Base-by-base conservation (phyloP, 2,888 invertebrate species). In the Aleiodes alternator region DNA sequence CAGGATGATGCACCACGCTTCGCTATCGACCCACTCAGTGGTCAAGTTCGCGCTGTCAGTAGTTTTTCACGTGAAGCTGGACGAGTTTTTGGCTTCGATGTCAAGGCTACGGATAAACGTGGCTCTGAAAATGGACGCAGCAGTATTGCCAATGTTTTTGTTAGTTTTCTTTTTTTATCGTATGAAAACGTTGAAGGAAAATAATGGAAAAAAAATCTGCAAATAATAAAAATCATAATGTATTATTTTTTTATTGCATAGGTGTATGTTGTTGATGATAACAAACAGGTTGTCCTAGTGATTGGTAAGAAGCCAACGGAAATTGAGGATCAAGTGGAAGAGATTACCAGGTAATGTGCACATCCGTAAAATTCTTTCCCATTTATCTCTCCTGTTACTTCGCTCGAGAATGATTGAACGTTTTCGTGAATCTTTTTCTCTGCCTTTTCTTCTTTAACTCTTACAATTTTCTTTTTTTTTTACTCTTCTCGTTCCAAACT, bases 91-190 rank as follows among this genome's bases (percentile, higher is more conserved):
- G 96, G 96, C 0, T 96, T 96, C 84, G 96, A 96, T 89, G 96
- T 96, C 9, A 96, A 96, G 89, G 97, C 96, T 9, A 96, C 96
- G 0, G 96, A 97, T 87, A 92, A 94, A 75, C 91, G 92, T 31
- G 96, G 96, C 0, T 94, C 94, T 57, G 95, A 96, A 84, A 95
- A 95, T 84, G 96, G 96, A 1, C 93, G 93, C 77, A 96, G 96
- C 8, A 94, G 95, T 66, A 96, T 96, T 80, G 95, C 95, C 69
- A 96, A 96, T 87, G 95, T 96, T 76, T 95, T 96, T 88, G 96
- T 95, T 88, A 93, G 94, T 93, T 73, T 75, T 55, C 14, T 55
- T 55, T 55, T 14, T 14, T 1, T n/a, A 31, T 23, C 23, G 23
- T 23, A 23, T 23, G 23, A 69, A 59, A 29, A 61, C 34, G 16